Evolutionary conservation across 2,888 invertebrate genomes (phyloP), one percentile per base, ranked within the genome.

Genomic region (Macrosoma leucophasiata): DNA sequence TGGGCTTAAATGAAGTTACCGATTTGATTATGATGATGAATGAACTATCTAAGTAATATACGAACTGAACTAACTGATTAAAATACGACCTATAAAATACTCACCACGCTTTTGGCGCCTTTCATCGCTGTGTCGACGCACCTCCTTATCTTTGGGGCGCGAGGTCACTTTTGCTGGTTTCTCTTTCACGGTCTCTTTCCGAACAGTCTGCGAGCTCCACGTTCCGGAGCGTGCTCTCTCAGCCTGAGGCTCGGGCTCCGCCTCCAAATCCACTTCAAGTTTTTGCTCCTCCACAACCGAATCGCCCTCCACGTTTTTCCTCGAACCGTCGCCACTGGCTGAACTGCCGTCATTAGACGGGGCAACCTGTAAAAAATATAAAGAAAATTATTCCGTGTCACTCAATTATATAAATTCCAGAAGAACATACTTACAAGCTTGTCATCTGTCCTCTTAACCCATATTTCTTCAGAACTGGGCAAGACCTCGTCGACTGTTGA

Each of bases 191-290:
- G 52, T 21, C 29, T 68, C 72, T 46, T 56, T 67, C 17, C 46
- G 49, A 3, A 55, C 47, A n/a, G 56, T 58, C 36, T 74, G 71
- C 1, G 87, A 74, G 10, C 86, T 73, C 87, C 86, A 87, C 30
- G 89, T 86, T 55, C 91, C 91, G 41, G 90, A 90, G 36, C 90
- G 86, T n/a, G n/a, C n/a, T n/a, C n/a, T n/a, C n/a, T n/a, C n/a
- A 22, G 85, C 87, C 29, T 90, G 78, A 5, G 39, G 29, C 55
- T 54, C 25, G n/a, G 51, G 40, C 8, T 59, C 60, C 20, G 36
- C 11, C 13, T 41, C 48, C 19, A 55, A 50, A 2, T 40, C 53
- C 3, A 17, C 1, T 13, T 24, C 27, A 21, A 20, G 13, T n/a
- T 1, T 13, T 2, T 18, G 22, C n/a, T 25, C 13, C 3, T 21